Conservation (phyloP, 2,113 vertebrate species). For the Oenanthe melanoleuca region DNA sequence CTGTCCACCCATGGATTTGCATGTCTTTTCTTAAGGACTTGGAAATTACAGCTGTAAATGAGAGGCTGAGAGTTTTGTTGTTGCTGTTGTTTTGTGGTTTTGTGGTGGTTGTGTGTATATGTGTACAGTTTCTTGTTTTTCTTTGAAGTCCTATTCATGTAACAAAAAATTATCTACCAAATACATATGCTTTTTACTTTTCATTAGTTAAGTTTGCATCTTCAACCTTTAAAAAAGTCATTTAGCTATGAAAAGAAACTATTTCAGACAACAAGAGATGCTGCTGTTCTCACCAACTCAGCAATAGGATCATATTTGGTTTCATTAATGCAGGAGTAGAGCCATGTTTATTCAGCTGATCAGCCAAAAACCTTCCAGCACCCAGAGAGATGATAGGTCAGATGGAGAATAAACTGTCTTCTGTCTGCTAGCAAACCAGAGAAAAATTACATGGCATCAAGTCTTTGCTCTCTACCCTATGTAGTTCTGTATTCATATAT, state of each 20-base stretch:
- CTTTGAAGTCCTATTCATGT: background rate
- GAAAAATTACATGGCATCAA: background rate
- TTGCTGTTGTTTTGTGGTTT: background rate
- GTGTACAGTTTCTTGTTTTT: background rate
- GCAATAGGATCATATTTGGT: background rate
- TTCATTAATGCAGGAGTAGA: background rate
- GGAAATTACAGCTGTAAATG: background rate
- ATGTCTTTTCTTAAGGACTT: background rate
- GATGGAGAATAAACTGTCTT: background rate
- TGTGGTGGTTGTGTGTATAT: accelerated
- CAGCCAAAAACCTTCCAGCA: background rate
- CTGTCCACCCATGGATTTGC: background rate
- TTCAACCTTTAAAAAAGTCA: background rate
- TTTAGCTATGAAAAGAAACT: background rate
- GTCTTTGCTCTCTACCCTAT: background rate
- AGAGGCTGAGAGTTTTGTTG: background rate
- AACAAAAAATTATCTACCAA: background rate
- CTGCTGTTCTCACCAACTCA: background rate
- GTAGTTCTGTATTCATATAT: background rate
- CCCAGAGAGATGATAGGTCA: background rate
- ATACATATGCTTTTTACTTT: background rate
- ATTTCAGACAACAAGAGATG: background rate
- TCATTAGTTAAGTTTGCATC: background rate
- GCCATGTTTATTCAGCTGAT: background rate
- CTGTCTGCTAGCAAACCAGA: background rate